Percentiles rank a stretch among this genome's conserved stretches.
Evolutionary conservation across 2,888 invertebrate genomes (phyloP).

Genomic region (Carcina quercana): DNA sequence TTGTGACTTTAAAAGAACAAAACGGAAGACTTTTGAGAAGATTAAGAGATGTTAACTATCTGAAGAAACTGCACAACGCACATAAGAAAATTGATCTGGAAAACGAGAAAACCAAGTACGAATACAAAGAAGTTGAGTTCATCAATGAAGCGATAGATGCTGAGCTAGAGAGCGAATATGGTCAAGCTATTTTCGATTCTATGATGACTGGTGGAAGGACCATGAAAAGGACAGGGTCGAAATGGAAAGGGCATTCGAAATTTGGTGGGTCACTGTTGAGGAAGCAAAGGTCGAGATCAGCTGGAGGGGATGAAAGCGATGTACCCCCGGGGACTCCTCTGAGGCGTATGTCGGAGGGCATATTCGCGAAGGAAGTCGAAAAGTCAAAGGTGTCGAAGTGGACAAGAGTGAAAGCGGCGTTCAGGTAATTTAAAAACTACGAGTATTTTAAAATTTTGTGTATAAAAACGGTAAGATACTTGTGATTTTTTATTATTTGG

Average conservation of each 20-base stretch:
- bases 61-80: constrained; percentile 77
- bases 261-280: constrained; percentile 68
- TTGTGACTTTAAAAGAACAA: constrained; percentile 81
- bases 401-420: constrained; percentile 92
- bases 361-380: constrained; percentile 59
- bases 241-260: constrained; percentile 61
- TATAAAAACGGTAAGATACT: too few species aligned
- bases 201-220: constrained; percentile 73
- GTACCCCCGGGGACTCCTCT: constrained; percentile 48
- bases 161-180: constrained; percentile 77
- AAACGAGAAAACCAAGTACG: constrained; percentile 48
- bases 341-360: constrained; percentile 53
- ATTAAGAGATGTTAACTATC: constrained; percentile 82
- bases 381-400: constrained; percentile 86
- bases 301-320: constrained; percentile 77
- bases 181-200: constrained; percentile 77
- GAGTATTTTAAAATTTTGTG: too few species aligned
- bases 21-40: constrained; percentile 80
- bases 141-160: constrained; percentile 68
- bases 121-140: constrained; percentile 48
- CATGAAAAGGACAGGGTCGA: constrained; percentile 65
- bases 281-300: constrained; percentile 79
- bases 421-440: too few species aligned
- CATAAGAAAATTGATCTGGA: constrained; percentile 67
- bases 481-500: too few species aligned